phyloP scores from a whole-genome alignment of 2,797 vertebrate species.

The Acanthurus leucopareius region DNA sequence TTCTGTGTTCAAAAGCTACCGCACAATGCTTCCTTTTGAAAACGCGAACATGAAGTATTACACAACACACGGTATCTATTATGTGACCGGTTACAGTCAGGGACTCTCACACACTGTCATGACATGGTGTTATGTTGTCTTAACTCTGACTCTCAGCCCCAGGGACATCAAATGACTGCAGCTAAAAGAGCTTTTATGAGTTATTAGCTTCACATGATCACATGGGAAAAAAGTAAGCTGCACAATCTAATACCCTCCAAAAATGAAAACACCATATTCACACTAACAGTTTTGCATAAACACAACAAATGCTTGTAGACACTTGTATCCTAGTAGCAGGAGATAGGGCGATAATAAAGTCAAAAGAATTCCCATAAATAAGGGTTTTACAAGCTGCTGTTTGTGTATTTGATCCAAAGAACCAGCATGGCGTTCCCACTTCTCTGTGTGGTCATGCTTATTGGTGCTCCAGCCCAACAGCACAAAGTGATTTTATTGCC shows the following conservation, averaged over 20 bases:
- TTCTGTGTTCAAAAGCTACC: not conserved
- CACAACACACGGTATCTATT: slow-evolving; percentile 1
- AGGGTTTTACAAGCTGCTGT: slow-evolving; percentile 67
- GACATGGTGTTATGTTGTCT: slow-evolving; percentile 23
- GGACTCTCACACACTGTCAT: slow-evolving; percentile 15
- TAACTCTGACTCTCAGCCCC: slow-evolving; percentile 12
- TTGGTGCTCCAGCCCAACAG: slow-evolving; percentile 40
- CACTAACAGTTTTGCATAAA: slow-evolving; percentile 30
- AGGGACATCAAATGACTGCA: slow-evolving; percentile 58
- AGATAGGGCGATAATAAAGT: slow-evolving; percentile 54
- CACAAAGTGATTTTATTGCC: slow-evolving; percentile 71
- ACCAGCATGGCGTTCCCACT: slow-evolving; percentile 57
- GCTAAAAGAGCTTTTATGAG: slow-evolving; percentile 43
- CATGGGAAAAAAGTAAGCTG: slow-evolving; percentile 10
- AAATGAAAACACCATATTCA: slow-evolving; percentile 10
- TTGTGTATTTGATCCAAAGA: slow-evolving; percentile 57
- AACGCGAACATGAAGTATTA: not conserved
- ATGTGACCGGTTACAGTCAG: not conserved
- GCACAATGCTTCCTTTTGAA: not conserved
- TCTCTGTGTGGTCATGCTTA: slow-evolving; percentile 69
- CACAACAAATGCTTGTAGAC: slow-evolving; percentile 39
- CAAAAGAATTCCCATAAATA: slow-evolving; percentile 68
- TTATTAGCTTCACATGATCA: slow-evolving; percentile 51
- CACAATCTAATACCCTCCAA: not conserved
- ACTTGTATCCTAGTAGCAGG: slow-evolving; percentile 45